Evolutionary conservation across 2,888 invertebrate genomes (phyloP), one percentile per base, ranked within the genome.

Genomic region (Odontothrips loti): DNA sequence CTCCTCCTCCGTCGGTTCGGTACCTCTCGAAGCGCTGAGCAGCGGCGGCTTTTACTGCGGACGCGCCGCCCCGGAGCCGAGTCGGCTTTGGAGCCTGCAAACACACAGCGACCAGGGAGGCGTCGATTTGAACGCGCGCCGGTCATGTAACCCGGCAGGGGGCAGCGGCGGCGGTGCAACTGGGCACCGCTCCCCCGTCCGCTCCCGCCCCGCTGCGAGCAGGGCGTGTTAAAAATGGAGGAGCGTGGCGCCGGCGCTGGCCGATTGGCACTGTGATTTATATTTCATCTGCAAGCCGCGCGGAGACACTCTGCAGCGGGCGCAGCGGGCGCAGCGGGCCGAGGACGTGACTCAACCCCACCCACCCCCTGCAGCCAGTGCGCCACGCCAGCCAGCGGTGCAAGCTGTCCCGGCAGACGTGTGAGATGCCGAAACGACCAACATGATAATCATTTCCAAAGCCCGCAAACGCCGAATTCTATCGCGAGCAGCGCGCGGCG

Each of bases 261-360:
- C 68, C 68, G 68, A 75, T 75, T 75, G 68, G 68, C 27, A 27
- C 68, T 27, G 68, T 75, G 68, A 75, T 75, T 75, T 75, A 75
- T 75, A 75, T 75, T 75, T 23, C 68, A 75, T 75, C 68, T 75
- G 68, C 23, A 27, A 27, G 68, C 68, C 23, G 23, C 23, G 68
- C 68, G 27, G 23, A n/a, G 27, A 23, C 68, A 10, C 12, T 0
- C 27, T 27, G 23, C 68, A 75, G 68, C 68, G 23, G 51, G 11
- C 17, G 51, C 51, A 51, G 51, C 51, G 51, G 17, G n/a, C n/a
- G n/a, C n/a, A n/a, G n/a, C n/a, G n/a, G 12, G 17, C 8, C 9
- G 58, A n/a, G 58, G 15, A 58, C 58, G 58, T 58, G 58, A 17
- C 58, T 8, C 51, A n/a, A n/a, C n/a, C n/a, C n/a, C n/a, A n/a